Evolutionary conservation across 2,888 invertebrate genomes (phyloP), one percentile per base, ranked within the genome.

Genomic region (Thelaira solivaga): DNA sequence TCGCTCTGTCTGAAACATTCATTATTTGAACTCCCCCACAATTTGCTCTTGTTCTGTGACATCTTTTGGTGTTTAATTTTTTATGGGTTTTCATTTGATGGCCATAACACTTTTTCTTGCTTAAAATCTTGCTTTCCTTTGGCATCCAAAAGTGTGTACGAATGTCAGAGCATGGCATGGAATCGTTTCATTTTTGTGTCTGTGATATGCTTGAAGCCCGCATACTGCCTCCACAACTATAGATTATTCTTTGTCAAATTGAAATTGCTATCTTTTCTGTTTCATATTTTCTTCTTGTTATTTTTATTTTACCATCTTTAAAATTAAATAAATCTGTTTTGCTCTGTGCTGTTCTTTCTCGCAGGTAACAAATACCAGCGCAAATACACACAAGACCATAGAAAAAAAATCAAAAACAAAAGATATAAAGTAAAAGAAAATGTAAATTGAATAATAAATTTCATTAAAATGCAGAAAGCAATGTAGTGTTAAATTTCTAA

Each of bases 391-490:
- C n/a, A n/a, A n/a, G n/a, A n/a, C n/a, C n/a, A n/a, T n/a, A n/a
- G n/a, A n/a, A n/a, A n/a, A n/a, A n/a, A n/a, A n/a, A n/a, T n/a
- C n/a, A n/a, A n/a, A n/a, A n/a, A 36, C 45, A 62, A 39, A 18
- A 10, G 10, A 20, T 26, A 24, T 7, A 39, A 31, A 22, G 43
- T 5, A 1, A 43, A 7, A 22, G 24, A 31, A 53, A 45, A 26
- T 72, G 67, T 68, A 77, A 77, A 77, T 77, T 73, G 55, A 77
- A 77, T 77, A 73, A 77, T 77, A 77, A 73, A 73, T 77, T 68
- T 64, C 45, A 73, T 74, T 69, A 69, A 62, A 69, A 62, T 73
- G 43, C 43, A 45, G 16, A 62, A 73, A 68, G 72, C 64, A 68
- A 73, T 73, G 51, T 68, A 43, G 77, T 78, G 77, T 64, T 69